Base-by-base conservation (phyloP, 2,797 vertebrate genomes). In the Nannoperca australis region DNA sequence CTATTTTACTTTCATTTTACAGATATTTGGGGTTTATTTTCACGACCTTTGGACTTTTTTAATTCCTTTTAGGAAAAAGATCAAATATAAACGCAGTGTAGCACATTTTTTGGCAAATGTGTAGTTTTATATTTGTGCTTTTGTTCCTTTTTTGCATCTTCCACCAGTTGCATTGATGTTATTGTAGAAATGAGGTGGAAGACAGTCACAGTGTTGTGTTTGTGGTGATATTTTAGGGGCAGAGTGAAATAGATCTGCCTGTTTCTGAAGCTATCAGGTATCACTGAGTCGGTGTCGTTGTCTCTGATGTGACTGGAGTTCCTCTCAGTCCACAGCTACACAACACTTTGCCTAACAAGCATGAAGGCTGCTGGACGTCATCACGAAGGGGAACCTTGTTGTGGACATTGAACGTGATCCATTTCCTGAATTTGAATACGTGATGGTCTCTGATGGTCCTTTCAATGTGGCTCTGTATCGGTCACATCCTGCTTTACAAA, bases 401-500 rank as follows among this genome's bases (percentile, higher is more conserved):
- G 3, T 20, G 15, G 53, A 79, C 6, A 17, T 18, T 45, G 14
- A 17, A 47, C 27, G 1, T 17, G 40, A 50, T 32, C 22, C 24
- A 11, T 55, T 32, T 17, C 7, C 2, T 30, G 27, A 10, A 68
- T 70, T 70, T 81, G 50, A 76, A 70, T 67, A n/a, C 1, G 3
- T 3, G 7, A 13, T 63, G 38, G 7, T 18, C 13, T 47, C 17
- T 56, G 24, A n/a, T 36, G 42, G 55, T 45, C 20, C 18, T 44
- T n/a, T 51, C 11, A 54, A 8, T 32, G 5, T 50, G 18, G 32
- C 0, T 61, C 5, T 49, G 1, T 50, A 59, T 76, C 56, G 10
- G 20, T 70, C 40, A 58, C 55, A 56, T 79, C 72, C 75, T 83
- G 51, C 58, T 84, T 80, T 53, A 66, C 81, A 81, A 69, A 73